A percentile compares a stretch with the other conserved stretches of the same genome.
These are phyloP conservation scores for Drosophila eugracilis DNA, from an alignment of 1,140 invertebrate species.

Conservation along the genomic window DNA sequence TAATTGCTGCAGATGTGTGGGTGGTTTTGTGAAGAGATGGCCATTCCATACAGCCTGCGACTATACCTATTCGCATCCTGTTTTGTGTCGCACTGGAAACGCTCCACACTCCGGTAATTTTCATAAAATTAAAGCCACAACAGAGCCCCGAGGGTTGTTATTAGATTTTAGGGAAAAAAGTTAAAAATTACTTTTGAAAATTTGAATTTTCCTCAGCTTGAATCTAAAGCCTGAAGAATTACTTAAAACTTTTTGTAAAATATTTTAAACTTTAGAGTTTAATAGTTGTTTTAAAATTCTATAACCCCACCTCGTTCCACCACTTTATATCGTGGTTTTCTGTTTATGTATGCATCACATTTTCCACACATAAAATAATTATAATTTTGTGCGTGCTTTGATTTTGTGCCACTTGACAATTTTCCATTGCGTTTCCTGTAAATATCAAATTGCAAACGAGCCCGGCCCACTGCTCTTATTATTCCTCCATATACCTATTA, in stretches of 20 bases:
- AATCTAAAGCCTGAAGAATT: too few relatives aligned
- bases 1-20: conserved; percentile 55
- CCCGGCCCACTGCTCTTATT: conserved; percentile 15
- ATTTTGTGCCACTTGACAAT: conserved; percentile 78
- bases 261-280: too few relatives aligned
- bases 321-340: conserved; percentile 40
- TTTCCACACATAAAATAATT: conserved; percentile 80
- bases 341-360: conserved; percentile 72
- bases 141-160: conserved; percentile 19
- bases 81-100: conserved; percentile 62
- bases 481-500: conserved; percentile 5
- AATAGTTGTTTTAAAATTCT: conserved; percentile 9
- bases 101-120: conserved; percentile 75
- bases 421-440: conserved; percentile 67
- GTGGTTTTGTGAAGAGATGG: neutral
- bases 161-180: neutral
- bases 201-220: too few relatives aligned
- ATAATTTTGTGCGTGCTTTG: conserved; percentile 81
- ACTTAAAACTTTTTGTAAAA: too few relatives aligned
- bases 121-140: conserved; percentile 71
- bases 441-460: conserved; percentile 59
- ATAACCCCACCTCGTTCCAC: conserved; percentile 28
- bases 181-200: too few relatives aligned
- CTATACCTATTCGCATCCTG: conserved; percentile 48
- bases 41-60: neutral